Evolutionary conservation across 2,113 vertebrate species (phyloP).

Genomic region (Cyprinodon variegatus): DNA sequence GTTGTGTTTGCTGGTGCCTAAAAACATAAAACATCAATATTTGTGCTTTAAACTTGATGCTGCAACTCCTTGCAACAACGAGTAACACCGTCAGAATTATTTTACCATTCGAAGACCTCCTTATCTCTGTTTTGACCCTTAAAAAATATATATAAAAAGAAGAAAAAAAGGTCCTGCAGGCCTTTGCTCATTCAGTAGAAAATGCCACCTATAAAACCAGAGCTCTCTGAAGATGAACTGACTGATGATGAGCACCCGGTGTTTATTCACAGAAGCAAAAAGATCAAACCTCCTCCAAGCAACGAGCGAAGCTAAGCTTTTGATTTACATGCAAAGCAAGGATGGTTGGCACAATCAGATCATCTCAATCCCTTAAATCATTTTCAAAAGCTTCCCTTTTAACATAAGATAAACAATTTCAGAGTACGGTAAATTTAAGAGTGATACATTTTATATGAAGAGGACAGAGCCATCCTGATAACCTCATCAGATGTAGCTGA

Average conservation of each 20-base stretch:
- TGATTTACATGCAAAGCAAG: slow-evolving; percentile 25
- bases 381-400: slow-evolving; percentile 34
- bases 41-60: background rate
- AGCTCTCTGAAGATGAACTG: slow-evolving; percentile 28
- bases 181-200: slow-evolving; percentile 54
- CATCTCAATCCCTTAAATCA: slow-evolving; percentile 40
- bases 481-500: too few relatives aligned
- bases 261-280: slow-evolving; percentile 19
- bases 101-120: slow-evolving; percentile 5
- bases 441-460: slow-evolving; percentile 42
- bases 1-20: background rate
- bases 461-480: slow-evolving; percentile 5
- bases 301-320: slow-evolving; percentile 7
- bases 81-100: background rate
- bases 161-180: slow-evolving; percentile 8
- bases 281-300: slow-evolving; percentile 45
- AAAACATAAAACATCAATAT: slow-evolving; percentile 27
- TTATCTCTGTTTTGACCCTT: slow-evolving; percentile 12
- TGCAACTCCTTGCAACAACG: background rate
- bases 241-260: background rate
- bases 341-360: slow-evolving; percentile 20
- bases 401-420: slow-evolving; percentile 45
- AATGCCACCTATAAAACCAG: slow-evolving; percentile 62
- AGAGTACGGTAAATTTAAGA: slow-evolving; percentile 34
- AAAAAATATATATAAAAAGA: slow-evolving; percentile 3